These are phyloP conservation scores for Brenthis daphne DNA, from an alignment of 2,888 invertebrate genomes.

Conservation along the genomic window DNA sequence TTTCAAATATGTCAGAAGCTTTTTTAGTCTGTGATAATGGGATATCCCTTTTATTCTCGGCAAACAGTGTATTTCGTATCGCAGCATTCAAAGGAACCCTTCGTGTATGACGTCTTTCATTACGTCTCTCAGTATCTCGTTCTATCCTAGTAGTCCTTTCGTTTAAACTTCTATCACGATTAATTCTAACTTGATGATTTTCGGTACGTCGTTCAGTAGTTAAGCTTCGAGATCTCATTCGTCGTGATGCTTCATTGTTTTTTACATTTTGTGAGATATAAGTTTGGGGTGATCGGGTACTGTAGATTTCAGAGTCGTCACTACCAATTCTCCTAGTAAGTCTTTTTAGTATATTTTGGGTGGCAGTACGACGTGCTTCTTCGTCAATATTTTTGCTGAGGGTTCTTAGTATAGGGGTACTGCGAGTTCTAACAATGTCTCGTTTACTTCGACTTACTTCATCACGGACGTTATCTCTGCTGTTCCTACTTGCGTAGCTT, in stretches of 20 bases:
- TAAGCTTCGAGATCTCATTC: not conserved
- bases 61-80: not conserved
- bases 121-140: not conserved
- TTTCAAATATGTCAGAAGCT: constrained; percentile 13
- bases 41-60: not conserved
- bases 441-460: not conserved
- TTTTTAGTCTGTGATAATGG: not conserved
- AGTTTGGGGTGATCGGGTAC: too few relatives aligned
- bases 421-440: not conserved
- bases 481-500: not conserved
- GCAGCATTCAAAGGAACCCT: not conserved
- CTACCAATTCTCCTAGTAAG: too few relatives aligned
- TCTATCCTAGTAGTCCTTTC: not conserved
- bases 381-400: constrained; percentile 3
- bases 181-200: not conserved
- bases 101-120: not conserved
- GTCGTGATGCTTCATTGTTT: not conserved
- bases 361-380: not conserved
- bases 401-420: not conserved
- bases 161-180: not conserved
- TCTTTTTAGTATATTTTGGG: not conserved
- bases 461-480: not conserved
- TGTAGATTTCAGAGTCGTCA: too few relatives aligned
- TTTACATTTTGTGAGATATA: too few relatives aligned
- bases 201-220: not conserved